Evolutionary conservation across 2,888 invertebrate species (phyloP), one percentile per base, ranked within the genome.

Genomic region (Latrodectus hesperus): DNA sequence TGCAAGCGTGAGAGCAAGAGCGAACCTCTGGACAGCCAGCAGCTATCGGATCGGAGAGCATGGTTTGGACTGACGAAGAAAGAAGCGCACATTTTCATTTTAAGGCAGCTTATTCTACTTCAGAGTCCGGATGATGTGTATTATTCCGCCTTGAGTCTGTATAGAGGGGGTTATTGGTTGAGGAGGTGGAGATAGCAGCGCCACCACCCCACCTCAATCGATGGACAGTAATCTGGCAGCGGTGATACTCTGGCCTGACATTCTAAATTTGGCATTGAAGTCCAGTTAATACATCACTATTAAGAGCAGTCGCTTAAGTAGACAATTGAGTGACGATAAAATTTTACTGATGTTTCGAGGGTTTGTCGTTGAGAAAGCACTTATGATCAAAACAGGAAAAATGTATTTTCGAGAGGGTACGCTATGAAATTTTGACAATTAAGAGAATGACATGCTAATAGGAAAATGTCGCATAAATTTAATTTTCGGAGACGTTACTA

Each of bases 21-120:
- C 60, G 14, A 16, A 6, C 12, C n/a, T 60, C 53, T n/a, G 2
- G 80, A 4, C 52, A 14, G 65, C 52, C 9, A 38, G 14, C 38
- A 38, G 55, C 83, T 71, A 51, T 14, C 2, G 49, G 38, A 60
- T 16, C 51, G 16, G 38, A 53, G 70, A 70, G 83, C 83, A 71
- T 83, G 83, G 60, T 17, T 60, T 49, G 64, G 64, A 76, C 76
- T 83, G 83, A 70, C 22, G 26, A 52, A 12, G 22, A 10, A 14
- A 22, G 3, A 38, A 53, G 68, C 51, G 65, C 72, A 72, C 84
- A 65, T 52, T 64, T 72, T 71, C 84, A 73, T 77, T 84, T 84
- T 84, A 84, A 84, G 71, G 78, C 71, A 55, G 68, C 82, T 38
- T 52, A 71, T 65, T 71, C 76, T 51, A 64, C 75, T 64, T 75